Base-by-base conservation (phyloP, 2,797 vertebrate species). In the Sebastes diaconus region DNA sequence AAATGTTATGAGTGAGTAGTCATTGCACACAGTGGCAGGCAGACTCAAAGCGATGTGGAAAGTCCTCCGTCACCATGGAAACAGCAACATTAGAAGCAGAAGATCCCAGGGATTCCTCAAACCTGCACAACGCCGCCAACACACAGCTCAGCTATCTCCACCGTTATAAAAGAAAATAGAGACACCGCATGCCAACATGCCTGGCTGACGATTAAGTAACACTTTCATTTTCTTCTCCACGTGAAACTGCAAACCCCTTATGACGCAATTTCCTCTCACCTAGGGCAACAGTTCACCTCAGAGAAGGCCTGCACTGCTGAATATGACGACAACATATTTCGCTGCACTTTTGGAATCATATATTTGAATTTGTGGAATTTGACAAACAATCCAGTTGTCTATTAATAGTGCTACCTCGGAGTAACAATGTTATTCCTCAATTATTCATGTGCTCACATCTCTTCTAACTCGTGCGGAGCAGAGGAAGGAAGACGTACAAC, bases 61-160 rank as follows among this genome's bases (percentile, higher is more conserved):
- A 91, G 77, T 72, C 87, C 88, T 79, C 18, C 1, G 91, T 95
- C 90, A 72, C 93, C 91, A 93, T 94, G 88, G 93, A 90, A 94
- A 94, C 93, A 85, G 84, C 80, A 68, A 87, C 84, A 87, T 85
- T 77, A 89, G 81, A 86, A 54, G 73, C 68, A 89, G 88, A 92
- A 79, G 82, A 92, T 89, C 90, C 91, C 88, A 87, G 93, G 90
- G 91, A 92, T 92, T 93, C 92, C 93, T 90, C 85, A 77, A 77
- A 86, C 59, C 80, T 75, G 81, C 76, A 59, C 65, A 18, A 66
- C 30, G 58, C 83, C 75, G 58, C 83, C 75, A 65, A 88, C 84
- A 84, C 84, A 76, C 66, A 36, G 57, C 52, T 32, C 54, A 30
- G 61, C 59, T 64, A 73, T 36, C 65, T 39, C 34, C 64, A 74